A percentile compares a stretch with the other conserved stretches of the same genome.
These are phyloP conservation scores for Rhinella marina DNA, from an alignment of 2,797 vertebrate species.

Conservation along the genomic window DNA sequence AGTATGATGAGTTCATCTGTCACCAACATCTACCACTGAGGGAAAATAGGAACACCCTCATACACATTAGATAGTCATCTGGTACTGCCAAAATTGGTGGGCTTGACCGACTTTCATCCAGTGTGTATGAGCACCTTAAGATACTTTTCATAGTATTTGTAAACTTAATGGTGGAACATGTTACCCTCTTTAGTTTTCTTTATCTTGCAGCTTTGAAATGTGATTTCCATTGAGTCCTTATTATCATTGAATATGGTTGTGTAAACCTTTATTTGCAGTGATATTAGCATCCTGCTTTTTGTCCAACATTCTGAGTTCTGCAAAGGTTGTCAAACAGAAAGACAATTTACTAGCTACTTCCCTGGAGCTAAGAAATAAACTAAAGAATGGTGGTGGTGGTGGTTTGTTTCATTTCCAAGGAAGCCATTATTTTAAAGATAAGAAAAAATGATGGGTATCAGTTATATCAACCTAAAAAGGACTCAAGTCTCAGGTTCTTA, in stretches of 20 bases:
- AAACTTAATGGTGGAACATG: no score
- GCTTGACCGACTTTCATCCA: background rate
- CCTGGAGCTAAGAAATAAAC: background rate
- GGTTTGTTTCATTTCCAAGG: background rate
- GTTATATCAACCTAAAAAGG: background rate
- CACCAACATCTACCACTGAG: background rate
- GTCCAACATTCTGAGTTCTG: conserved; percentile 9
- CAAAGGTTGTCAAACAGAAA: background rate
- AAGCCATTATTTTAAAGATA: background rate
- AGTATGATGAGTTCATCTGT: background rate
- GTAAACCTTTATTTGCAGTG: background rate
- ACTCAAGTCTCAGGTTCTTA: background rate
- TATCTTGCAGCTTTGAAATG: background rate
- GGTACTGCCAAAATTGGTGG: background rate
- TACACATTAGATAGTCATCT: background rate
- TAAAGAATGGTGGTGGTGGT: background rate
- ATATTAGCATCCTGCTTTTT: background rate
- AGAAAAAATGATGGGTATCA: background rate
- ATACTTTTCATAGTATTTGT: background rate
- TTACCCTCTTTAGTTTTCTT: background rate
- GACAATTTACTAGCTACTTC: background rate
- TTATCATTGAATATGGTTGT: background rate
- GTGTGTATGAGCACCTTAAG: background rate
- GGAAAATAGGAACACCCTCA: no score
- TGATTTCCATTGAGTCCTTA: background rate